Base-by-base conservation (phyloP, 2,797 vertebrate genomes). In the Notolepis coatsorum region DNA sequence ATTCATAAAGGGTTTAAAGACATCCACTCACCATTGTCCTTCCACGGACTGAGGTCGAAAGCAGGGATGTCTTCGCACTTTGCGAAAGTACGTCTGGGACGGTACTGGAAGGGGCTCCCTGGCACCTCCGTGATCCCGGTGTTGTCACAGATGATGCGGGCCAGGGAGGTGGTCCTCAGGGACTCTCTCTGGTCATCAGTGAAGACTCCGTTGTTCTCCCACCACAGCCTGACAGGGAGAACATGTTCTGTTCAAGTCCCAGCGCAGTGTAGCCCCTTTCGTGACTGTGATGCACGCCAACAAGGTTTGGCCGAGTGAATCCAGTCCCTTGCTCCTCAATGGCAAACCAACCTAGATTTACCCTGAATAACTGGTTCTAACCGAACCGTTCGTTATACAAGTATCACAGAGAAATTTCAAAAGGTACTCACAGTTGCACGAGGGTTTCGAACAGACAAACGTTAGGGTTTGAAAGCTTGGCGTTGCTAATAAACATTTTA, bases 131-230 rank as follows among this genome's bases (percentile, higher is more conserved):
- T 80, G 77, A 98, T 91, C 1, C 2, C 90, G 0, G 93, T 96
- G 63, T 96, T 99, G 80, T 95, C 94, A 53, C 96, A 98, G 62
- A 97, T 89, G 15, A 98, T 81, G 0, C 85, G 82, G 0, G 94
- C 84, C 27, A 98, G 55, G 0, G 94, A 95, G 2, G 88, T 63
- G 0, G 71, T 63, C 42, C 47, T 58, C 38, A 98, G 62, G 1
- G 93, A 83, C 0, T 1, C 2, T 37, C 31, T 78, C 72, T 98
- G 96, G 21, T 38, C 61, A 0, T 4, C 38, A 0, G 94, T 95
- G 81, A 99, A 98, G 50, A 95, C 85, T 0, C 84, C 89, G 0
- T 62, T n/a, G 0, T 90, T 95, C 84, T 97, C 91, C 94, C 95
- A 98, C 95, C 96, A 98, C 68, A 96, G 90, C 43, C 96, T 99